phyloP scores from a whole-genome alignment of 2,888 invertebrate genomes.

The Dione juno region DNA sequence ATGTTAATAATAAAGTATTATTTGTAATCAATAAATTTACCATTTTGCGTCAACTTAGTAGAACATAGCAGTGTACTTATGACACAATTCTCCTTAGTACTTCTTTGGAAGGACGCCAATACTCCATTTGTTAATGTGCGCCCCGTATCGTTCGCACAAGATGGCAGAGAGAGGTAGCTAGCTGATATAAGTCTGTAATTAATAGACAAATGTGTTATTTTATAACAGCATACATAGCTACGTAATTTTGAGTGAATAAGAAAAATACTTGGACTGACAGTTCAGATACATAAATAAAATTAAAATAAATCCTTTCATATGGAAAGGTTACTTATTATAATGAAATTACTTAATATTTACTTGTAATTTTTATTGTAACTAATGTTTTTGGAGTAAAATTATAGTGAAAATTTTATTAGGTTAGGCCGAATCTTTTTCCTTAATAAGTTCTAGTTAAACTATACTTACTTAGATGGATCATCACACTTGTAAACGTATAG shows the following conservation, averaged over 20 bases:
- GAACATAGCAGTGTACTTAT: slow-evolving; percentile 94
- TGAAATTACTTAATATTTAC: no score
- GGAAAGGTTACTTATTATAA: no score
- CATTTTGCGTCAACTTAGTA: slow-evolving; percentile 98
- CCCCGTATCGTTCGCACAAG: slow-evolving; percentile 85
- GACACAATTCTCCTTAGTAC: slow-evolving; percentile 92
- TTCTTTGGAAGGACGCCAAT: slow-evolving; percentile 86
- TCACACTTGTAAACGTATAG: slow-evolving; percentile 97
- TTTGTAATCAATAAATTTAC: slow-evolving; percentile 67
- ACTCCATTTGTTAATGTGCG: slow-evolving; percentile 74
- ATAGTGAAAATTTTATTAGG: no score
- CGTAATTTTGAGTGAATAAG: no score
- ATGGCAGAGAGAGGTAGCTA: slow-evolving; percentile 86
- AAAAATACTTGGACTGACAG: no score
- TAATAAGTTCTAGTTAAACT: not conserved
- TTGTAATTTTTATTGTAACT: no score
- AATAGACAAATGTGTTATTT: not conserved
- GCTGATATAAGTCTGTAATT: slow-evolving; percentile 75
- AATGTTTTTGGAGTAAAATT: no score
- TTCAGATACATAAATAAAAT: no score
- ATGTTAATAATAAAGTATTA: no score
- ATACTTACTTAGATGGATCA: slow-evolving; percentile 87
- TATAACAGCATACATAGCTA: not conserved
- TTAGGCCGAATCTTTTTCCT: no score
- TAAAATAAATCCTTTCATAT: no score